Base-by-base conservation (phyloP, 2,888 invertebrate genomes). In the Hydraecia micacea region DNA sequence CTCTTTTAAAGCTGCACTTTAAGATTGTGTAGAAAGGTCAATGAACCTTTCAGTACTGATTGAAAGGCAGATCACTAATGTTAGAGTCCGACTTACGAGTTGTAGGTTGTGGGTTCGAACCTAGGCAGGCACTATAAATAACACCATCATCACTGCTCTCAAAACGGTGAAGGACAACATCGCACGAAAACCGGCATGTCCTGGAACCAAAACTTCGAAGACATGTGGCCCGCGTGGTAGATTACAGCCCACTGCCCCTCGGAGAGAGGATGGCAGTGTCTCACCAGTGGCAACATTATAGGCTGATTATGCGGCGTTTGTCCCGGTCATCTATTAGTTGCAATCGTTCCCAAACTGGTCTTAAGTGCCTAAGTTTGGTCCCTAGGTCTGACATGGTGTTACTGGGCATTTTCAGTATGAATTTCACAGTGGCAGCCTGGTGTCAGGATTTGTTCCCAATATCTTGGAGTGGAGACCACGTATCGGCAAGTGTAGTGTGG, bases 31-130 rank as follows among this genome's bases (percentile, higher is more conserved):
- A 55, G 0, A 65, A 36, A 65, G 55, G 46, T 42, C n/a, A 28
- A 25, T 81, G 15, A 32, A 58, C 65, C 39, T 74, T 55, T 32
- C 18, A 66, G n/a, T 72, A 18, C 0, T 36, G 8, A 63, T n/a
- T 28, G 32, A 46, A 32, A n/a, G 18, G 32, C 9, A 62, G 28
- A 9, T 62, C 5, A 62, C 32, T n/a, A 28, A 9, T 62, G 3
- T 9, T 15, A 6, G 15, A 60, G 58, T 0, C 6, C n/a, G 2
- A 13, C 58, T n/a, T 13, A 58, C 13, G 11, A n/a, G 2, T n/a
- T 55, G 55, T 25, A n/a, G n/a, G 13, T n/a, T 13, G n/a, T 13
- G 13, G 5, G n/a, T n/a, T n/a, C 6, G 58, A 11, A n/a, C n/a
- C 5, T 1, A 58, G 0, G 0, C 6, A 15, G 13, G 1, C 1